Base-by-base conservation (phyloP, 2,113 vertebrate genomes). In the Carlito syrichta region DNA sequence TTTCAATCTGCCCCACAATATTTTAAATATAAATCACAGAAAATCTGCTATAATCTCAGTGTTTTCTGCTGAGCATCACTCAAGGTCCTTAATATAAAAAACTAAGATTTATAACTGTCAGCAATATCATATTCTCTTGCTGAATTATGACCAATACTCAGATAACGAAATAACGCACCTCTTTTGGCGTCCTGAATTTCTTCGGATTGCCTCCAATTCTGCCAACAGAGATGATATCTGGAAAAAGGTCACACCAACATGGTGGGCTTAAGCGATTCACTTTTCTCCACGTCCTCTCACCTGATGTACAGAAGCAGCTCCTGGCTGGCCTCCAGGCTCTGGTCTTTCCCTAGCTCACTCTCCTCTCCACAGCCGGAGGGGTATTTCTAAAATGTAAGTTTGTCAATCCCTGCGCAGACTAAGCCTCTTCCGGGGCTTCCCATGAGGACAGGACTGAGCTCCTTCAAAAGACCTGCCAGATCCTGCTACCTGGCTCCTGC, bases 141-240 rank as follows among this genome's bases (percentile, higher is more conserved):
- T 23, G 86, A 81, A 66, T 50, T 43, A 56, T n/a, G 81, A 90
- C 50, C 20, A 85, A 79, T 63, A 60, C 25, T 66, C 71, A 30
- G 71, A 93, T 48, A 71, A 76, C 8, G 38, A 85, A 69, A 38
- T 35, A 83, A 78, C 8, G 27, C 13, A 99, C 99, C 99, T 99
- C 98, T 99, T 99, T 85, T 99, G 99, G 87, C 98, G 74, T 13
- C 95, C 97, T 0, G 95, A 79, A 25, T 97, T 97, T 95, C 98
- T 97, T 95, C 82, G 98, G 97, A 99, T 99, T 23, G 96, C 94
- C 95, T 98, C 98, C 90, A 99, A 91, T 97, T 99, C 99, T 8
- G 98, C 96, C 84, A 99, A 82, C 14, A 99, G 98, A 35, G 99
- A 98, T 92, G 99, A 95, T 94, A 99, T 98, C 99, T 99, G 97